Evolutionary conservation across 2,113 vertebrate genomes (phyloP).

Genomic region (Sitta europaea): DNA sequence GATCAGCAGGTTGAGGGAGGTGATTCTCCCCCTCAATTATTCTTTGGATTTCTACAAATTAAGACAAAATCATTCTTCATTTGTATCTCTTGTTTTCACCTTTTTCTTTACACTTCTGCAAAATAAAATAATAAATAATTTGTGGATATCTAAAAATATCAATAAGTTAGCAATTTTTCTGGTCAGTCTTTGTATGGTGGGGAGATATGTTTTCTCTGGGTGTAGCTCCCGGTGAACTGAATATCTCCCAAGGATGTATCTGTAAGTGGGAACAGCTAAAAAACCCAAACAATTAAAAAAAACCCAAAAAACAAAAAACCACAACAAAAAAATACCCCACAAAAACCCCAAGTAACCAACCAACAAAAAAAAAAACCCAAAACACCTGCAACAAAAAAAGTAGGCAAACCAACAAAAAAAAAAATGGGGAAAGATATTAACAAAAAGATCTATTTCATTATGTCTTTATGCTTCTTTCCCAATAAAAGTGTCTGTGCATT

Average conservation of each 20-base stretch:
- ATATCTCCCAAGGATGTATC: not conserved
- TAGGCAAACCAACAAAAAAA: not conserved
- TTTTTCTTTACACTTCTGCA: not conserved
- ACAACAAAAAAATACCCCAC: not conserved
- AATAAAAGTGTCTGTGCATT: accelerated
- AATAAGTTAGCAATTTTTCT: not conserved
- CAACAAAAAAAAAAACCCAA: not conserved
- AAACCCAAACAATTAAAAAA: not conserved
- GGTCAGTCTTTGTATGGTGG: not conserved
- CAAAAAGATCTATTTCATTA: not conserved
- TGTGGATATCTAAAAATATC: not conserved
- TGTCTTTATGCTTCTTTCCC: not conserved
- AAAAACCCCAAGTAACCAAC: too few relatives aligned
- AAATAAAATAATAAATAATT: not conserved
- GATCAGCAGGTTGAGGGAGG: too few relatives aligned
- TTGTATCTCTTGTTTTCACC: not conserved
- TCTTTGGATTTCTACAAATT: not conserved
- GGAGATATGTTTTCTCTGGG: not conserved
- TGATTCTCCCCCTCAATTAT: too few relatives aligned
- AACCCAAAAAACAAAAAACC: not conserved
- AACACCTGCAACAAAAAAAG: not conserved
- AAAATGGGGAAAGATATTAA: not conserved
- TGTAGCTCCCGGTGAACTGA: not conserved
- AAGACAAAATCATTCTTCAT: not conserved
- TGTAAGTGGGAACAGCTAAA: not conserved